Evolutionary conservation across 2,797 vertebrate species (phyloP).

Genomic region (Nasua narica): DNA sequence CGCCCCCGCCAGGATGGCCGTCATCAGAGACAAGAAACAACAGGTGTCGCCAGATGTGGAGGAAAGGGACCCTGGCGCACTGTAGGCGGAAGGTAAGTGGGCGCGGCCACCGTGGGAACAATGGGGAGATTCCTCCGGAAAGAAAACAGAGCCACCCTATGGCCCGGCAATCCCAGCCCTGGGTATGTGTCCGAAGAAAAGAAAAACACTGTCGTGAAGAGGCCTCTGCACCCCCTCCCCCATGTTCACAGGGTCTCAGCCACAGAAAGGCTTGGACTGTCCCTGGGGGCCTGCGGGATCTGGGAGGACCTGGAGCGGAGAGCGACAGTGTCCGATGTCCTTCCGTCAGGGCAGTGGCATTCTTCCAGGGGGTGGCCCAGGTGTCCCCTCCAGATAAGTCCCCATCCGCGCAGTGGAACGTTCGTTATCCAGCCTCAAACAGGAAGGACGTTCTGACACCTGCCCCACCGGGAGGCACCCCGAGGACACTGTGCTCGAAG

Average conservation of each 20-base stretch:
- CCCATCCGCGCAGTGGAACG: neutral
- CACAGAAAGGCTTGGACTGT: neutral
- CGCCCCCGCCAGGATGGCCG: neutral
- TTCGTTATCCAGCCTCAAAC: neutral
- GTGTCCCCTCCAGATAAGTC: neutral
- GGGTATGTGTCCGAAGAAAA: neutral
- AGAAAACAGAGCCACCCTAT: neutral
- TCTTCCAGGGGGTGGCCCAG: neutral
- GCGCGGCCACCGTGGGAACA: neutral
- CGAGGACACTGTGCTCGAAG: neutral
- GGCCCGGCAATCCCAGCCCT: neutral
- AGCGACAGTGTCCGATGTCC: neutral
- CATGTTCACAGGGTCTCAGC: neutral
- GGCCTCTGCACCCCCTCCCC: neutral
- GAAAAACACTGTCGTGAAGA: neutral
- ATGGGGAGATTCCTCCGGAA: neutral
- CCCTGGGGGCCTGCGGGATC: neutral
- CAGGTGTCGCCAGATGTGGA: neutral
- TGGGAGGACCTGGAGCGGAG: neutral
- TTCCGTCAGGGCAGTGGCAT: neutral
- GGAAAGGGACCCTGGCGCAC: neutral
- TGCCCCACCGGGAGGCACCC: too few relatives aligned
- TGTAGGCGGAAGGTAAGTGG: accelerated
- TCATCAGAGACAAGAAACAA: neutral
- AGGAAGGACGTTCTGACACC: neutral